Percentiles rank a stretch among this genome's conserved stretches.
These are phyloP conservation scores for Pocillopora grandis DNA, from an alignment of 92 coral and sea anemone genomes.

Conservation along the genomic window DNA sequence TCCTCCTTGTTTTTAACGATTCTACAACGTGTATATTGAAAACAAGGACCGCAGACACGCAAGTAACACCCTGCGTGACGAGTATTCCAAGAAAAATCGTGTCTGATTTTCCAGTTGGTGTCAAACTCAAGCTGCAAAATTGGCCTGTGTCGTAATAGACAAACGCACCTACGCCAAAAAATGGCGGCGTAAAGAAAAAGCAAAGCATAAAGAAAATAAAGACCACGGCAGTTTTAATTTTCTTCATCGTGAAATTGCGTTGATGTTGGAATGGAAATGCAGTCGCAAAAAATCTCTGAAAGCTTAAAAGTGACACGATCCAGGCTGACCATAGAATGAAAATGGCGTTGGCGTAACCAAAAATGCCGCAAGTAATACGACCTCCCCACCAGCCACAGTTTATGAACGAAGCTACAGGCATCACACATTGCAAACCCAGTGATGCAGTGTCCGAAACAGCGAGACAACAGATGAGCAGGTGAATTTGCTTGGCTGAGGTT, in stretches of 20 bases:
- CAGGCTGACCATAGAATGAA: conserved; percentile 44
- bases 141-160: conserved; percentile 45
- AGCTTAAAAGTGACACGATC: conserved; percentile 36
- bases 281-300: conserved; percentile 10
- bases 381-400: conserved; percentile 57
- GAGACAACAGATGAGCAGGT: conserved; percentile 26
- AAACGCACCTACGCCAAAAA: conserved; percentile 34
- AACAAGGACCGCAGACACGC: conserved; percentile 3
- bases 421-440: conserved; percentile 35
- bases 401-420: conserved; percentile 37
- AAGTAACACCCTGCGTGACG: conserved; percentile 31
- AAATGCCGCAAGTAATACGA: neutral
- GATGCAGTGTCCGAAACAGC: conserved; percentile 24
- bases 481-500: conserved; percentile 14
- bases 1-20: neutral
- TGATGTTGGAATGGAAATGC: conserved; percentile 24
- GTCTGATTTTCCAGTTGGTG: conserved; percentile 39
- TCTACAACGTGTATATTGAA: conserved; percentile 13
- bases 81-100: conserved; percentile 23
- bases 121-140: conserved; percentile 42
- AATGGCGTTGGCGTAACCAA: conserved; percentile 31
- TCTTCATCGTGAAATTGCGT: conserved; percentile 24
- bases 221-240: conserved; percentile 7
- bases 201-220: neutral
- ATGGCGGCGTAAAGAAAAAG: conserved; percentile 7